Conservation (phyloP, 2,797 vertebrate species). For the Mionectes olivaceus region DNA sequence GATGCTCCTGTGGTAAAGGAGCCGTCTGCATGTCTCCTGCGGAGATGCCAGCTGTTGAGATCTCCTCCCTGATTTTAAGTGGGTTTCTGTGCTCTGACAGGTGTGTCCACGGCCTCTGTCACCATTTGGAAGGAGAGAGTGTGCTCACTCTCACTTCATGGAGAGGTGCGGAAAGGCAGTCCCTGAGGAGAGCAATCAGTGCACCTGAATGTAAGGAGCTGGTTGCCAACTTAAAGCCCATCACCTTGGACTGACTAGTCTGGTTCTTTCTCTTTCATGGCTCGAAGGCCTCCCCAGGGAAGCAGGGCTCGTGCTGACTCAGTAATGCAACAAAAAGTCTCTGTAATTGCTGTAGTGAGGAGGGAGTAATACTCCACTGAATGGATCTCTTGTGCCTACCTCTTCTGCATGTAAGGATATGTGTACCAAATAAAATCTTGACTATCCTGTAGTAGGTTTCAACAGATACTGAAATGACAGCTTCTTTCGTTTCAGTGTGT, state of each 20-base stretch:
- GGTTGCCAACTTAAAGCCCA: neutral
- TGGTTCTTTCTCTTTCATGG: conserved; percentile 26
- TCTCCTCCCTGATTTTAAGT: neutral
- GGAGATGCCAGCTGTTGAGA: neutral
- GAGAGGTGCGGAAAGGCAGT: neutral
- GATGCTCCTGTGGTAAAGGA: conserved; percentile 5
- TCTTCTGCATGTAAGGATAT: neutral
- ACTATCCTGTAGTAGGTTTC: neutral
- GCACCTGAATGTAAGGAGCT: neutral
- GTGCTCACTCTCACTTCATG: fast-evolving
- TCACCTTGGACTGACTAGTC: neutral
- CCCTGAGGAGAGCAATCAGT: neutral
- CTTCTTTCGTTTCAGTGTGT: neutral
- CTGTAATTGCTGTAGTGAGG: neutral
- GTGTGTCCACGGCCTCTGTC: neutral
- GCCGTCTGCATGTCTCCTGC: neutral
- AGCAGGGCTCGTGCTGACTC: conserved; percentile 31
- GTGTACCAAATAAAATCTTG: neutral
- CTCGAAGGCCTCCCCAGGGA: conserved; percentile 1
- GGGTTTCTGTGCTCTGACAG: neutral
- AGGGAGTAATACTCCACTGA: fast-evolving
- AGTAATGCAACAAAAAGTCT: neutral
- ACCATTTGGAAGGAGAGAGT: neutral
- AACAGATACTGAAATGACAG: neutral
- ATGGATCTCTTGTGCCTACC: neutral